Conservation (phyloP, 1,140 invertebrate species). For the Heliconius hermathena region DNA sequence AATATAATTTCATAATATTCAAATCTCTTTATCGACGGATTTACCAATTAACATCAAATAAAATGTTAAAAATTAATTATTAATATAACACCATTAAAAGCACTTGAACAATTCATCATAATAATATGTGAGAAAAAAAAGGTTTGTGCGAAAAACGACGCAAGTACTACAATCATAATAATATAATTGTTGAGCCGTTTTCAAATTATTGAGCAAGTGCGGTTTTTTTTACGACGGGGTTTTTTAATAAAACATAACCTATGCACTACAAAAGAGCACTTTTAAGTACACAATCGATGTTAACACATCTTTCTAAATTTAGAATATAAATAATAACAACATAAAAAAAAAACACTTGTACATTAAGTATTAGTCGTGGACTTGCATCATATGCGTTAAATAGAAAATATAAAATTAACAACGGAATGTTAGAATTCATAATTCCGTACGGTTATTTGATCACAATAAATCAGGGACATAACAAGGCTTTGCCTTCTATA, state of each 20-base stretch:
- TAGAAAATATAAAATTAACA: conserved; percentile 62
- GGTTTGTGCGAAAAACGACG: conserved; percentile 61
- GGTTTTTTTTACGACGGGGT: conserved; percentile 33
- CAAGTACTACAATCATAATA: conserved; percentile 47
- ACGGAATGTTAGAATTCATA: conserved; percentile 79
- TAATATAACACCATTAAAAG: conserved; percentile 57
- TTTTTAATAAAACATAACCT: conserved; percentile 39
- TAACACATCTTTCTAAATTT: conserved; percentile 54
- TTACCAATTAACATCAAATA: conserved; percentile 20
- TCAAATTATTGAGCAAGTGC: conserved; percentile 69
- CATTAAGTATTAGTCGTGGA: conserved; percentile 80
- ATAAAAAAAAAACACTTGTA: conserved; percentile 61
- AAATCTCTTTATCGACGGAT: conserved; percentile 14
- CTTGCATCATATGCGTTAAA: conserved; percentile 78
- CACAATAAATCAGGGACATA: conserved; percentile 76
- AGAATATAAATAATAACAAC: conserved; percentile 68
- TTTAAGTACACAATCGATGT: conserved; percentile 71
- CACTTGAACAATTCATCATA: conserved; percentile 42
- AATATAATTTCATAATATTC: conserved; percentile 21
- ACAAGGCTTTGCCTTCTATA: conserved; percentile 73
- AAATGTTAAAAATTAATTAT: conserved; percentile 31
- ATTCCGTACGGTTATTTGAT: conserved; percentile 73
- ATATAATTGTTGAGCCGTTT: conserved; percentile 59
- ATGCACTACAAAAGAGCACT: conserved; percentile 44
- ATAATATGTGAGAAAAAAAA: conserved; percentile 24